A percentile compares a stretch with the other conserved stretches of the same genome.
Conservation (phyloP, 2,797 vertebrate genomes). For the Tamandua tetradactyla region DNA sequence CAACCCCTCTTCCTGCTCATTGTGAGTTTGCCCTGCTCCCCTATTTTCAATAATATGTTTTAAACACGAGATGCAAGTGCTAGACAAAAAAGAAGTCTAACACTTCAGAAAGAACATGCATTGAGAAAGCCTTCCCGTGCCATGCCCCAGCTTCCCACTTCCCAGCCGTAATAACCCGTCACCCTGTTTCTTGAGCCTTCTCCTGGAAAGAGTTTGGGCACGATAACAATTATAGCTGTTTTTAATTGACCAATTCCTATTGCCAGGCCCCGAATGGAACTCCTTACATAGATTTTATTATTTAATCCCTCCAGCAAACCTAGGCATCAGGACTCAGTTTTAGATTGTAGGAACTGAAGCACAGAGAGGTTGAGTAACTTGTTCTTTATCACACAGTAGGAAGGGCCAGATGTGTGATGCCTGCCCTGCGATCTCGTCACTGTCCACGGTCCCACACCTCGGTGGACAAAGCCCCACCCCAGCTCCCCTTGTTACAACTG, state of each 20-base stretch:
- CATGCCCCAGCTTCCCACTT: neutral
- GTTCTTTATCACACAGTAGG: neutral
- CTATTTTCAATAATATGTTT: neutral
- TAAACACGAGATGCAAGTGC: neutral
- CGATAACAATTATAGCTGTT: neutral
- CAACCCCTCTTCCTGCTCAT: neutral
- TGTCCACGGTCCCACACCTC: neutral
- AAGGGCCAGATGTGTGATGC: neutral
- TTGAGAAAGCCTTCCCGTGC: neutral
- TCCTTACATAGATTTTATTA: neutral
- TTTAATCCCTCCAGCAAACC: neutral
- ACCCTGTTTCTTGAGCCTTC: neutral
- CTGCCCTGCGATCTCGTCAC: neutral
- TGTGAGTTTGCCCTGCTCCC: neutral
- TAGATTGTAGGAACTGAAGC: neutral
- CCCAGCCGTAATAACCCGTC: neutral
- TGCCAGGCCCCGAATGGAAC: neutral
- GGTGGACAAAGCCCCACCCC: neutral
- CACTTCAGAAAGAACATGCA: neutral
- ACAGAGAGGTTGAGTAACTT: neutral
- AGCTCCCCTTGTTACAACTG: neutral
- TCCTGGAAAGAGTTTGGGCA: neutral
- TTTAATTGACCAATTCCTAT: neutral
- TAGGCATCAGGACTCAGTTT: neutral
- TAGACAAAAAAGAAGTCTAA: neutral